Evolutionary conservation across 2,797 vertebrate genomes (phyloP).

Genomic region (Austrolebias charrua): DNA sequence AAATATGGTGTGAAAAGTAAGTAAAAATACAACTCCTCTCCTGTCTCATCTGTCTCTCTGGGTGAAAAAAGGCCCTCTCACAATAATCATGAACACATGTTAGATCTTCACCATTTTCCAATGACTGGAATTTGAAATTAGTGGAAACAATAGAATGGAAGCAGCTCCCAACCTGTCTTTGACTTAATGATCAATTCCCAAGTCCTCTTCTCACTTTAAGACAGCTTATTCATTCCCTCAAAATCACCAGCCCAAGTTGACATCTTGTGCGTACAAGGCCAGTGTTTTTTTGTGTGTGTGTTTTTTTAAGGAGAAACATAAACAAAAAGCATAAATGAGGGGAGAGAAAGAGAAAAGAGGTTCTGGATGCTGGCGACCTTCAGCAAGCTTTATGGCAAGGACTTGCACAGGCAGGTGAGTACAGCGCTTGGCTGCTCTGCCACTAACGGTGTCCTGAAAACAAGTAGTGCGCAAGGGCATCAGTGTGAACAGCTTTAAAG

Average conservation of each 20-base stretch:
- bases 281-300: slow-evolving; percentile 33
- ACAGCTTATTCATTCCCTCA: slow-evolving; percentile 58
- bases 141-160: slow-evolving; percentile 77
- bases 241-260: slow-evolving; percentile 53
- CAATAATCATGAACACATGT: slow-evolving; percentile 81
- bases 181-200: slow-evolving; percentile 42
- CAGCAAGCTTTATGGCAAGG: slow-evolving; percentile 30
- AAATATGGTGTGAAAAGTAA: slow-evolving; percentile 39
- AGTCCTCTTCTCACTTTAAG: slow-evolving; percentile 51
- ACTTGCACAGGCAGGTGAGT: slow-evolving; percentile 44
- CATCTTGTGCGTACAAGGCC: slow-evolving; percentile 48
- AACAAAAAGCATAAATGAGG: slow-evolving; percentile 59
- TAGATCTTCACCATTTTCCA: slow-evolving; percentile 74
- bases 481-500: slow-evolving; percentile 24
- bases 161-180: slow-evolving; percentile 63
- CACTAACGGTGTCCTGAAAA: slow-evolving; percentile 38
- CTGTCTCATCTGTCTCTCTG: slow-evolving; percentile 59
- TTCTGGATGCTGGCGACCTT: slow-evolving; percentile 44
- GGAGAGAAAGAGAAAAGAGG: slow-evolving; percentile 39
- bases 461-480: slow-evolving; percentile 31
- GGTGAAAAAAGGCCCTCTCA: slow-evolving; percentile 60
- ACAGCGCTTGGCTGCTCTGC: slow-evolving; percentile 31
- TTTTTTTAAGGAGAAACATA: slow-evolving; percentile 61
- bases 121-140: slow-evolving; percentile 76
- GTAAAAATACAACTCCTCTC: slow-evolving; percentile 47